Conservation (phyloP, 1,140 invertebrate genomes). For the Drosophila erecta region DNA sequence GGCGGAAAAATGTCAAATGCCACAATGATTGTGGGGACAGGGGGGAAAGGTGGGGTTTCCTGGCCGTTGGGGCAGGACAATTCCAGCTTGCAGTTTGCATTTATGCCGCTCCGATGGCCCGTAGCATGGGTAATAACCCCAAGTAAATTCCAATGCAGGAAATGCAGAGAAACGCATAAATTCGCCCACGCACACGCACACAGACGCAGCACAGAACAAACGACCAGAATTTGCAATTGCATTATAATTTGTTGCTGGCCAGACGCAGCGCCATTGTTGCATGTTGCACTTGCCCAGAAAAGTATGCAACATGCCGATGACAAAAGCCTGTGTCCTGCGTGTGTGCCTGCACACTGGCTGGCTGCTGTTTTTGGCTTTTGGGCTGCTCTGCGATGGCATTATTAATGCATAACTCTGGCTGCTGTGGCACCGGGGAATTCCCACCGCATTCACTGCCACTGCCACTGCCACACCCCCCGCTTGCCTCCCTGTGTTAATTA, state of each 20-base stretch:
- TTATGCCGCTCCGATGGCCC: constrained; percentile 60
- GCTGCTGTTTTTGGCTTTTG: constrained; percentile 45
- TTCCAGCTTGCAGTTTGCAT: constrained; percentile 45
- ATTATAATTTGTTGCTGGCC: constrained; percentile 71
- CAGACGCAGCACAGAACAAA: constrained; percentile 22
- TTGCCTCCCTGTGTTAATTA: constrained; percentile 62
- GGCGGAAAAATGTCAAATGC: constrained; percentile 55
- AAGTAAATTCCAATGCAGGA: constrained; percentile 80
- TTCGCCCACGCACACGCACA: constrained; percentile 29
- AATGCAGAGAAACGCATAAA: constrained; percentile 64
- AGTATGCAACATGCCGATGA: constrained; percentile 44
- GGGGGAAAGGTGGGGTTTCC: constrained; percentile 3
- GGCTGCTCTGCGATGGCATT: constrained; percentile 53
- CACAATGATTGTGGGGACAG: constrained; percentile 13
- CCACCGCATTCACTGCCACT: constrained; percentile 8
- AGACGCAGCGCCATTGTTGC: constrained; percentile 11
- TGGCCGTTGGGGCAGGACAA: constrained; percentile 24
- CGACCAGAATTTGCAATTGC: constrained; percentile 65
- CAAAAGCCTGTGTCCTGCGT: constrained; percentile 25
- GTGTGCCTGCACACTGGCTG: constrained; percentile 55
- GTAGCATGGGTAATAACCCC: constrained; percentile 66
- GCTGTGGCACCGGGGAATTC: constrained; percentile 18
- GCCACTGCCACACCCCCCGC: background rate
- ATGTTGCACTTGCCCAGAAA: constrained; percentile 13
- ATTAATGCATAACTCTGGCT: constrained; percentile 75